Base-by-base conservation (phyloP, 2,888 invertebrate genomes). In the Pseudococcus jackbeardsleyi region DNA sequence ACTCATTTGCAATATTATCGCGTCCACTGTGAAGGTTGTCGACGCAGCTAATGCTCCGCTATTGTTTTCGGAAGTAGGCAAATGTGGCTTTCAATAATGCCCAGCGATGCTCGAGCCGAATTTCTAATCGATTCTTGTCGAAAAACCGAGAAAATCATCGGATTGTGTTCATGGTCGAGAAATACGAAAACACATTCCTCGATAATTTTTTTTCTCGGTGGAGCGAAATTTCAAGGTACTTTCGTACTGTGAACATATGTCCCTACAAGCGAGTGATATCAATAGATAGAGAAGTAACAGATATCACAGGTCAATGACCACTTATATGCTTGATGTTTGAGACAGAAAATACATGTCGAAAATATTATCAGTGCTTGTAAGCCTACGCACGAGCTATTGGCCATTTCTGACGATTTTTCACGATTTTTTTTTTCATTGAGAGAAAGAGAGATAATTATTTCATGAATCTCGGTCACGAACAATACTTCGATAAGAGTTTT, bases 1-100 rank as follows among this genome's bases (percentile, higher is more conserved):
- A 22, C 72, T 33, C 72, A 72, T 72, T 72, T 72, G 72, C 72
- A 72, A 72, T 72, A 72, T 72, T 72, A 72, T 72, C 72, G 72
- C 33, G 72, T 72, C 72, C 33, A 33, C 17, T 33, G 26, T 26
- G 72, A 72, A 72, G 72, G 72, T 33, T 72, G 72, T 22, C 22
- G 22, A 0, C 59, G 64, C 22, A 42, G 42, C 64, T 64, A 64
- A 64, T 64, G 64, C 64, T 22, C 64, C 11, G 22, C 64, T 22
- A 64, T 64, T 64, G 64, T 64, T 54, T 64, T 64, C 19, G 64
- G 64, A 64, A 64, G 64, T 64, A 64, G 64, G 22, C 22, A 64
- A 64, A 8, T 3, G 12, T 59, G 8, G 59, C 12, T 50, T 50
- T 50, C 15, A 15, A 19, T 22, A 64, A 5, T 19, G 1, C 59